Evolutionary conservation across 2,888 invertebrate genomes (phyloP), one percentile per base, ranked within the genome.

Genomic region (Vanessa cardui): DNA sequence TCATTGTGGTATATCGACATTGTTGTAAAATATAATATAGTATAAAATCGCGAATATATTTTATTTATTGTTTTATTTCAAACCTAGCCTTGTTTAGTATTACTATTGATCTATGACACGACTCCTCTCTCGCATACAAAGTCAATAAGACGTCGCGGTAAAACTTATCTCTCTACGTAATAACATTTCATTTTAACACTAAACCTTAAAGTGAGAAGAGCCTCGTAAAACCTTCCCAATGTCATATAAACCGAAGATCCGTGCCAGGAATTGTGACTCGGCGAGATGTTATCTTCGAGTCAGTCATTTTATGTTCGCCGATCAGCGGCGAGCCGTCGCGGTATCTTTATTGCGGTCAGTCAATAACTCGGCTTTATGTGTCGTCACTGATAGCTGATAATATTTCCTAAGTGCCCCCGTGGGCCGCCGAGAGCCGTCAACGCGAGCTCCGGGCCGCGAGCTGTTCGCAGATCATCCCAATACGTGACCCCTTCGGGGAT

Each of bases 261-360:
- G 71, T 66, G 77, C 74, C 71, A 62, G 77, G 75, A 77, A 79
- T 78, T 77, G 76, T 79, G 78, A 80, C 76, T 82, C 77, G 77
- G 78, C 80, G 76, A 77, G 78, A 78, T 80, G 77, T 81, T 80
- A 82, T 82, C 78, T 76, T 77, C 75, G 77, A 73, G 69, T 72
- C 72, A 68, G 72, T 65, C 62, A 66, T 70, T 69, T 66, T 66
- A 68, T 64, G 67, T 54, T 26, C 21, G 63, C 68, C 58, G 68
- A 66, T 62, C 68, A 64, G 73, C 65, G 71, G 62, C 50, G 50
- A 60, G 56, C 72, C 74, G 77, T 72, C 74, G 76, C 73, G 74
- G 76, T 79, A 81, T 84, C 84, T 82, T 82, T 84, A 86, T 76
- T 72, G 76, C 76, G 75, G 77, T 74, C 74, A 76, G 69, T 76